Evolutionary conservation across 2,113 vertebrate genomes (phyloP).

Genomic region (Ammodytes dubius): DNA sequence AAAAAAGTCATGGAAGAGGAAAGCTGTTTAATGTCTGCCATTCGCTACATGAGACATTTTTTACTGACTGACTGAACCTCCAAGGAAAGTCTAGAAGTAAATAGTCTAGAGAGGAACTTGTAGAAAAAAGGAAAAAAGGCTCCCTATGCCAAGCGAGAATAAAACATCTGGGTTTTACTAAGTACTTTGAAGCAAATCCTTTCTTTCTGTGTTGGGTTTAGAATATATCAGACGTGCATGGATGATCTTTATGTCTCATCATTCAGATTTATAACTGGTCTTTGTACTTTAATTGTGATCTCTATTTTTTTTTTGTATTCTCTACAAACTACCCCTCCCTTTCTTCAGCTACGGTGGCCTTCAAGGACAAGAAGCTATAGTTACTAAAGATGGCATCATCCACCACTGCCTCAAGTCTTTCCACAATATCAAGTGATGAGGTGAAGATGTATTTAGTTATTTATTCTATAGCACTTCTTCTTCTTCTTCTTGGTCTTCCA

Average conservation of each 20-base stretch:
- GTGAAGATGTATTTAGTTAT: too few relatives aligned
- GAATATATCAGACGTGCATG: neutral
- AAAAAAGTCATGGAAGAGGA: constrained; percentile 5
- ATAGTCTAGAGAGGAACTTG: neutral
- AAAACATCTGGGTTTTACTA: neutral
- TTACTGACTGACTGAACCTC: constrained; percentile 47
- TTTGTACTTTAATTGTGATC: neutral
- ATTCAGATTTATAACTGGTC: neutral
- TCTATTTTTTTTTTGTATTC: neutral
- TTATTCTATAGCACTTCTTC: too few relatives aligned
- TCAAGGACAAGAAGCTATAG: too few relatives aligned
- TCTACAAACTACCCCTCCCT: too few relatives aligned
- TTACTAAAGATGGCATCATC: too few relatives aligned
- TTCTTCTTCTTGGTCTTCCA: too few relatives aligned
- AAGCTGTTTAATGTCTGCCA: constrained; percentile 29
- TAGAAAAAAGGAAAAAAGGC: neutral
- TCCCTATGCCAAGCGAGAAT: neutral
- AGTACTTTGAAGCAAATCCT: neutral
- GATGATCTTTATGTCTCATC: neutral
- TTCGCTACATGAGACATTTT: constrained; percentile 19
- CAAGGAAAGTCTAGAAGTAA: neutral
- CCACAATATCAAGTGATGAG: too few relatives aligned
- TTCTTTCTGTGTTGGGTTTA: neutral
- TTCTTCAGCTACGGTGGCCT: too few relatives aligned
- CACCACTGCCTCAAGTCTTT: too few relatives aligned